These are phyloP conservation scores for Gambusia holbrooki DNA, from an alignment of 2,113 vertebrate genomes.

Conservation along the genomic window DNA sequence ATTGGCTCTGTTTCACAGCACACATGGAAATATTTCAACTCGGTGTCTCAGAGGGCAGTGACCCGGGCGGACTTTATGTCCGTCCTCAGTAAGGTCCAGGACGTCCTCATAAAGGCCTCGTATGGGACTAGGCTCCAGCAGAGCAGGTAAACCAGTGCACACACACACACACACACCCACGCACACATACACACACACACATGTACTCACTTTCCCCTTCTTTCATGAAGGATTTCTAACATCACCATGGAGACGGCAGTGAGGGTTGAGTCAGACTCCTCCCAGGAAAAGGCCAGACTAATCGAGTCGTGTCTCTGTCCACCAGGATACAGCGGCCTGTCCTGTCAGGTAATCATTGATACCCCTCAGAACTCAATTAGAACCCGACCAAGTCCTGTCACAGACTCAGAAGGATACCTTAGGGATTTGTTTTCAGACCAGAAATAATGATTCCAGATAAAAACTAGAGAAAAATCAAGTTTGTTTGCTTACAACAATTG, in stretches of 20 bases:
- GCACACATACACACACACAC: neutral
- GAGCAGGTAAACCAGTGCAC: conserved; percentile 85
- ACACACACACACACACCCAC: neutral
- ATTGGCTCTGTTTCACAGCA: conserved; percentile 75
- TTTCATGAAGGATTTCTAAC: conserved; percentile 86
- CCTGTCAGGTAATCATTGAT: conserved; percentile 88
- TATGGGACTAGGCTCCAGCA: conserved; percentile 89
- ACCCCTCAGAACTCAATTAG: no score
- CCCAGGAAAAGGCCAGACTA: conserved; percentile 66
- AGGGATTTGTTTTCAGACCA: no score
- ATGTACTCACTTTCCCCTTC: neutral
- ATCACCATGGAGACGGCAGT: conserved; percentile 89
- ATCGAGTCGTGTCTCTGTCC: conserved; percentile 91
- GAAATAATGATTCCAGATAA: no score
- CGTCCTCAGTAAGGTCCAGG: conserved; percentile 87
- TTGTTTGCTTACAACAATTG: no score
- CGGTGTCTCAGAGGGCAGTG: conserved; percentile 86
- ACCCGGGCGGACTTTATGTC: conserved; percentile 89
- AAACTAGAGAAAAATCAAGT: no score
- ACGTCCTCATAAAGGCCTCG: conserved; percentile 90
- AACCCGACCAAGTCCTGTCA: no score
- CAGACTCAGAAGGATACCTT: no score
- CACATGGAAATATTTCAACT: conserved; percentile 94
- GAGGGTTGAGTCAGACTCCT: conserved; percentile 61
- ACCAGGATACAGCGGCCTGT: conserved; percentile 86